phyloP scores from a whole-genome alignment of 2,797 vertebrate species.

The Helostoma temminkii region DNA sequence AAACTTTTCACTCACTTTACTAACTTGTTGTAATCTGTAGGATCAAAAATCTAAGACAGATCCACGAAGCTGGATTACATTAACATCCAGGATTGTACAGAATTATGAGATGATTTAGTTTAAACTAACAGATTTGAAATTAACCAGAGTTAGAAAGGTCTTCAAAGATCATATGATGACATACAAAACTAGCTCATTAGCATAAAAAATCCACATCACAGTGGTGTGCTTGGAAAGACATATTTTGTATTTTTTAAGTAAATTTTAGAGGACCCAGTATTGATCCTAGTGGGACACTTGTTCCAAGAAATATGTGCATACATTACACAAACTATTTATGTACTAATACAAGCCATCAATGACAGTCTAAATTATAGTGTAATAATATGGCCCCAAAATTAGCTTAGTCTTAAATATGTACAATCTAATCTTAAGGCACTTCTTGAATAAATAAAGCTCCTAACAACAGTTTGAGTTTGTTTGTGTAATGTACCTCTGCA shows the following conservation, averaged over 20 bases:
- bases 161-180: not conserved
- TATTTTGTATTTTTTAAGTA: not conserved
- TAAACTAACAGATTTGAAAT: too few species aligned
- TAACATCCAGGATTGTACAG: too few species aligned
- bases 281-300: not conserved
- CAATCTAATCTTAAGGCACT: not conserved
- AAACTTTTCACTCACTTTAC: too few species aligned
- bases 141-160: not conserved
- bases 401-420: not conserved
- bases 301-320: not conserved
- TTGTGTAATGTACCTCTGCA: constrained; percentile 85
- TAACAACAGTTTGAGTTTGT: not conserved
- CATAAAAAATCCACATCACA: not conserved
- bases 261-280: not conserved
- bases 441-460: not conserved
- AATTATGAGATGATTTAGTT: too few species aligned
- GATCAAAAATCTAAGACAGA: too few species aligned
- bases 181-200: too few species aligned
- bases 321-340: not conserved
- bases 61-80: too few species aligned
- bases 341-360: not conserved
- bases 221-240: too few species aligned
- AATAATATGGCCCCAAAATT: not conserved
- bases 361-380: not conserved
- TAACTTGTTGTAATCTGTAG: too few species aligned